These are phyloP conservation scores for Coreoperca whiteheadi DNA, from an alignment of 2,113 vertebrate genomes.

Conservation along the genomic window DNA sequence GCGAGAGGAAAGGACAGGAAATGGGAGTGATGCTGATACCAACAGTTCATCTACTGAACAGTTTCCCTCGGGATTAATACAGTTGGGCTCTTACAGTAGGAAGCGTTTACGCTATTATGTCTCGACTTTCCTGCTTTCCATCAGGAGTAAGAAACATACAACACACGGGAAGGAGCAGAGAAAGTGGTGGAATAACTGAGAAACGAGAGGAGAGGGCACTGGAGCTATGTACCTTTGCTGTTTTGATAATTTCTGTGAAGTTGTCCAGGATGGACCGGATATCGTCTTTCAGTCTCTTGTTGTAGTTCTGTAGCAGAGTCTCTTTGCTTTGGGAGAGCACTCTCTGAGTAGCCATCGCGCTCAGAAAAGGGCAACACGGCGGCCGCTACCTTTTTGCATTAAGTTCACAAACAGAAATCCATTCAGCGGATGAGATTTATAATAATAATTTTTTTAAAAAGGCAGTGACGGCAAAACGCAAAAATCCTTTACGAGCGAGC, in stretches of 20 bases:
- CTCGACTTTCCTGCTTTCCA: too few relatives aligned
- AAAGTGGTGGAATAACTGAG: too few relatives aligned
- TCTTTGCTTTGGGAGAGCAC: constrained; percentile 95
- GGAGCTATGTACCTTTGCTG: constrained; percentile 87
- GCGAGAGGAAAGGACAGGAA: neutral
- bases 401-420: neutral
- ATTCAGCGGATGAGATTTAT: neutral
- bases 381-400: constrained; percentile 16
- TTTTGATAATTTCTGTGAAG: constrained; percentile 97
- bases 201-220: too few relatives aligned
- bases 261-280: constrained; percentile 95
- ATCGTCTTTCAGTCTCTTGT: constrained; percentile 97
- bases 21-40: neutral
- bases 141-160: neutral
- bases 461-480: neutral
- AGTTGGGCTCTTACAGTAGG: too few relatives aligned
- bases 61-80: too few relatives aligned
- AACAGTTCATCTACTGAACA: too few relatives aligned
- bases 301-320: constrained; percentile 95
- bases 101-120: neutral
- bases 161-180: neutral
- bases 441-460: neutral
- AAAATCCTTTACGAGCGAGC: neutral
- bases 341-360: constrained; percentile 88
- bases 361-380: constrained; percentile 1